Base-by-base conservation (phyloP, 2,113 vertebrate species). In the Eira barbara region DNA sequence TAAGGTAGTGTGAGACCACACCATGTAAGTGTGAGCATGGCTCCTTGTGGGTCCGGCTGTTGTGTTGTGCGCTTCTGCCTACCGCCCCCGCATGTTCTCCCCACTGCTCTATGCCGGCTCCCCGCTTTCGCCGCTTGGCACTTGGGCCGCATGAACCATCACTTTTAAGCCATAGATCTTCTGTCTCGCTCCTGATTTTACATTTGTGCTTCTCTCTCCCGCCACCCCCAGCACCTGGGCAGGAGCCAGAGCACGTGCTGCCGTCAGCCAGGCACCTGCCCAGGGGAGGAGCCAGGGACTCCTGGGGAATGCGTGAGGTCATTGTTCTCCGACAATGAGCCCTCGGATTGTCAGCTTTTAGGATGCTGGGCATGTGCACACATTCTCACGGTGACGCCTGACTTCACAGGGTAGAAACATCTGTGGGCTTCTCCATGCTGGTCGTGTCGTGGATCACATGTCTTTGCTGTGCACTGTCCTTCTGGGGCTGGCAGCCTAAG, bases 1-100 rank as follows among this genome's bases (percentile, higher is more conserved):
- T 98, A 98, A 99, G 99, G 99, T 99, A 99, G 98, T 98, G 57
- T 99, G 98, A 98, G 98, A 98, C 97, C 98, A 97, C 98, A 97
- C 97, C 98, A 97, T 98, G 98, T 99, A 98, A 99, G 98, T 99
- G 98, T 98, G 97, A 98, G 99, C 99, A 97, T 97, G 98, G 97
- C 95, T 94, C 97, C 93, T 97, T n/a, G 91, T 69, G 94, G 97
- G 95, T 78, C 96, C 96, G 86, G 97, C 97, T 94, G 67, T 98
- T 98, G 98, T 97, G 65, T 63, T 95, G 98, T 97, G 98, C 10
- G 99, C 99, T 99, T 99, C 97, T 96, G 98, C 98, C 98, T 91
- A 97, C 97, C 67, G 2, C 73, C 63, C 0, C 98, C 97, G 99
- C 99, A 99, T 99, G 99, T 98, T 95, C 97, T 98, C 86, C 96